phyloP scores from a whole-genome alignment of 2,797 vertebrate species.

The Darevskia mixta region DNA sequence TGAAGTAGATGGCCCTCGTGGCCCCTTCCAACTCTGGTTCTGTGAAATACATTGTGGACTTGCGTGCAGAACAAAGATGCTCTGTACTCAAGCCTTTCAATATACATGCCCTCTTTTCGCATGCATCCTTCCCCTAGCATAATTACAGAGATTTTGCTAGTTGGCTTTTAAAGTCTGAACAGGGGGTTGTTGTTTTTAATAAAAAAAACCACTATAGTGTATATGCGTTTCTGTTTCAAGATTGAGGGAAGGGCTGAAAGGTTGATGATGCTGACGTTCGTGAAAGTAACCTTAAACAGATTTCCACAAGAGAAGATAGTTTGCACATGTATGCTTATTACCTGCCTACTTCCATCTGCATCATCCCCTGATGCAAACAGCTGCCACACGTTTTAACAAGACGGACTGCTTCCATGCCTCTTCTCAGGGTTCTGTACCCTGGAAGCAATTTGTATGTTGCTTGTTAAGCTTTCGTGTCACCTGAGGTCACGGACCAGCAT shows the following conservation, averaged over 20 bases:
- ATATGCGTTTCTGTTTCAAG: not conserved
- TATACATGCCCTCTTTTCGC: not conserved
- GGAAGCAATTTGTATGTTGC: not conserved
- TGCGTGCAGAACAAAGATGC: not conserved
- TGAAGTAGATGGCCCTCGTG: too few relatives aligned
- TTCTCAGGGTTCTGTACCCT: not conserved
- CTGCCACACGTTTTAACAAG: not conserved
- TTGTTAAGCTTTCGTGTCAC: not conserved
- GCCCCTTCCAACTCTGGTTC: too few relatives aligned
- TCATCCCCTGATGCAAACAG: not conserved
- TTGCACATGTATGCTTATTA: not conserved
- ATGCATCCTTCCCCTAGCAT: not conserved
- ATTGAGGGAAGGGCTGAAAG: not conserved
- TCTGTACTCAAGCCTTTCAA: not conserved
- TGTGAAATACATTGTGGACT: not conserved
- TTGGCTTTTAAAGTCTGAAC: not conserved
- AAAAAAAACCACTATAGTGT: too few relatives aligned
- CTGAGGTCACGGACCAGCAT: not conserved
- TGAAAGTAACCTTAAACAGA: not conserved
- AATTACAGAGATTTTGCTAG: not conserved
- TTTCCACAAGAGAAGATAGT: not conserved
- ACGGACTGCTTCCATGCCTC: not conserved
- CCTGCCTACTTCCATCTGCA: not conserved
- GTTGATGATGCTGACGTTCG: not conserved
- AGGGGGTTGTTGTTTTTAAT: too few relatives aligned